A percentile compares a stretch with the other conserved stretches of the same genome.
phyloP scores from a whole-genome alignment of 2,797 vertebrate species.

The Falco berigora region DNA sequence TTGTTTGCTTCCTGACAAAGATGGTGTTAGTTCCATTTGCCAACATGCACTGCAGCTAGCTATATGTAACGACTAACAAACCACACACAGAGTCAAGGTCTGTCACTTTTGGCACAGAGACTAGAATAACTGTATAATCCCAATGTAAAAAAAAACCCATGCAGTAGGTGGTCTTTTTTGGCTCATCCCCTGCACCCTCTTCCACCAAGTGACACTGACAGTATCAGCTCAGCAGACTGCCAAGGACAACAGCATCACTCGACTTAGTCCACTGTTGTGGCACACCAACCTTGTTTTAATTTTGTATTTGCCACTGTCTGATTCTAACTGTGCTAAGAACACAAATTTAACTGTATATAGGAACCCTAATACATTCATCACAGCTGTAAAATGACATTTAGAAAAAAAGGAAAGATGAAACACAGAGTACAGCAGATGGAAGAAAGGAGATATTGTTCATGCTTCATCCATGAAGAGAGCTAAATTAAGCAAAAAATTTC shows the following conservation, averaged over 20 bases:
- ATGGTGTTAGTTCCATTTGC: neutral
- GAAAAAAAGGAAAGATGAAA: neutral
- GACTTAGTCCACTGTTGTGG: neutral
- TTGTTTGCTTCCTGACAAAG: neutral
- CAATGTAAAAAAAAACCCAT: neutral
- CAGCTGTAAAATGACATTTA: conserved; percentile 9
- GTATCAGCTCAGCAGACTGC: neutral
- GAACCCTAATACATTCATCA: neutral
- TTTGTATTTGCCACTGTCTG: neutral
- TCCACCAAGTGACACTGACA: neutral
- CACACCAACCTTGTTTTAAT: neutral
- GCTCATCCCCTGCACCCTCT: neutral
- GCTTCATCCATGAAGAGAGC: conserved; percentile 18
- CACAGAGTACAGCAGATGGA: neutral
- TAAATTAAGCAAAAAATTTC: conserved; percentile 42
- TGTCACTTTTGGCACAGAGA: conserved; percentile 10
- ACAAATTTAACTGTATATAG: neutral
- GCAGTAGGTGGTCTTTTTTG: conserved; percentile 5
- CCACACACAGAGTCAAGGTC: neutral
- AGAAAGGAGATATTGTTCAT: conserved; percentile 20
- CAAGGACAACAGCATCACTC: neutral
- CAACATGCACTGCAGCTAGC: neutral
- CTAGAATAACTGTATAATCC: conserved; percentile 6
- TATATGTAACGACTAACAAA: neutral
- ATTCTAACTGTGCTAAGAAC: neutral